phyloP scores from a whole-genome alignment of 2,113 vertebrate species.

The Mellivora capensis region DNA sequence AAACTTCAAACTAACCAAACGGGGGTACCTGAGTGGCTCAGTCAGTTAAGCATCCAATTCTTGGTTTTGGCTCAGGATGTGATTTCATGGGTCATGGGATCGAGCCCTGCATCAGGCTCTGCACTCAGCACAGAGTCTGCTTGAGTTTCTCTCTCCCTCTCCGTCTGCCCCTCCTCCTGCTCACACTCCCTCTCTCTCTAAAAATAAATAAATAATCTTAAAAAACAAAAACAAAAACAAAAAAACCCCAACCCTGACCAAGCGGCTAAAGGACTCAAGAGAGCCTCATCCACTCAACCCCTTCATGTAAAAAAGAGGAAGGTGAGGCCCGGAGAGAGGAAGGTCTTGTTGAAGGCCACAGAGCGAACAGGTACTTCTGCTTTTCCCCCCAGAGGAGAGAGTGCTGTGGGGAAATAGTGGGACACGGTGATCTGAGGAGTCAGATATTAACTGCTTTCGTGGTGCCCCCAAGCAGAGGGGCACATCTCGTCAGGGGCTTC shows the following conservation, averaged over 20 bases:
- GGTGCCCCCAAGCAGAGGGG: too few relatives aligned
- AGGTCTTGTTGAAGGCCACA: neutral
- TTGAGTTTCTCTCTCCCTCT: neutral
- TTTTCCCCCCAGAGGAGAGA: neutral
- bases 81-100: neutral
- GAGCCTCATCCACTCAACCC: neutral
- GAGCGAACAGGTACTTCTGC: fast-evolving
- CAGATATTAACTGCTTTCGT: neutral
- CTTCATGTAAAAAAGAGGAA: neutral
- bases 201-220: neutral
- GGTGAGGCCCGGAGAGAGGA: neutral
- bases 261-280: neutral
- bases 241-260: neutral
- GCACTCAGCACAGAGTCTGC: neutral
- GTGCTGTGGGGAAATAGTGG: too few relatives aligned
- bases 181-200: neutral
- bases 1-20: neutral
- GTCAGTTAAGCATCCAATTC: neutral
- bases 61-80: neutral
- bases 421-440: neutral
- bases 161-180: neutral
- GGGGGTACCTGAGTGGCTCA: neutral
- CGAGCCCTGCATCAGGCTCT: neutral
- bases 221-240: neutral
- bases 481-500: neutral